Evolutionary conservation across 2,797 vertebrate species (phyloP), one percentile per base, ranked within the genome.

Genomic region (Microctenopoma steveboyesi): DNA sequence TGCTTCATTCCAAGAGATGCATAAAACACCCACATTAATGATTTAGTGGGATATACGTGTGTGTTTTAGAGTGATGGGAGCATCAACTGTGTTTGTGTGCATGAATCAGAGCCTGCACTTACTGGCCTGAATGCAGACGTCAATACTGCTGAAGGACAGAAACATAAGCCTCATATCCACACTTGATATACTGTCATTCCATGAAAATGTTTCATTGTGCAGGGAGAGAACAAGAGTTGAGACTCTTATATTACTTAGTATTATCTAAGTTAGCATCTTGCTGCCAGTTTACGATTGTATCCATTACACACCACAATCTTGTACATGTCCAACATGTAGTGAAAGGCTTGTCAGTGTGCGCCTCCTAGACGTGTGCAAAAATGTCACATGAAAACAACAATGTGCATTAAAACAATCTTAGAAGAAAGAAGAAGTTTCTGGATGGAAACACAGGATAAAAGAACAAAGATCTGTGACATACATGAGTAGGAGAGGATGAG

Each of bases 41-140:
- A 79, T 53, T 54, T 28, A 45, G 40, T 27, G 4, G 43, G 30
- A 27, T 16, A n/a, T 10, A 45, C 47, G 9, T 47, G 49, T 37
- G 1, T 66, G 42, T 18, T 75, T 61, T 25, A 28, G 16, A 66
- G 51, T 27, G 22, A 37, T 40, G 1, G 35, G 37, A 64, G 52
- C 61, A 18, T 46, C 39, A 45, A 50, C 58, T n/a, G 8, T 39
- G 48, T 65, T 13, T 69, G 48, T 35, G 43, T 46, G 67, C 22
- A 51, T 63, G 57, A 57, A 54, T 78, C 53, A 51, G 43, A 25
- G 33, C 10, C 28, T 47, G 49, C 30, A 28, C 42, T 45, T 11
- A 4, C 30, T 3, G 49, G n/a, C 45, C 37, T 47, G 16, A 46
- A 63, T 43, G 45, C 64, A 70, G 69, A 69, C 69, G 59, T 61